Base-by-base conservation (phyloP, 2,797 vertebrate genomes). In the Coreius guichenoti region DNA sequence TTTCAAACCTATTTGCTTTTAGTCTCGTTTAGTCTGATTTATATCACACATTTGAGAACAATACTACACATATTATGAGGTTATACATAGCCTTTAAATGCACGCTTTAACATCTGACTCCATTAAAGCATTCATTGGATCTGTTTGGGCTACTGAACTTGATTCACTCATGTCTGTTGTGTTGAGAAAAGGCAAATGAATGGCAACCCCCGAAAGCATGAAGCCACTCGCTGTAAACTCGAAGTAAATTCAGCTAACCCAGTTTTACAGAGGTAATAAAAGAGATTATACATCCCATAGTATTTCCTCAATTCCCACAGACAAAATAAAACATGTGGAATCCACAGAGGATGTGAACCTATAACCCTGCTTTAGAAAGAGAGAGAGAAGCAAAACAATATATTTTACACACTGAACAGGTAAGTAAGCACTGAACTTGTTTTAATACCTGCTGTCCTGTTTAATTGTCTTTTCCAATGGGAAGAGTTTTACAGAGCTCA, bases 211-310 rank as follows among this genome's bases (percentile, higher is more conserved):
- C 26, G 14, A 77, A 77, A 79, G 49, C n/a, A 70, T 8, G 29
- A 72, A 79, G 56, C 23, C 39, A 26, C 56, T 63, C 12, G 68
- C 67, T 65, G 68, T 63, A 61, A 61, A 84, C 61, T 67, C 11
- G 2, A 63, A 49, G 45, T 58, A 39, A 39, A 61, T 82, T 31
- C 58, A 67, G 33, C 63, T 17, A 70, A 79, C 51, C 39, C 51
- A 51, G 74, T 56, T 70, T 68, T 84, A 84, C 31, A 69, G 39
- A 80, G 26, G 76, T 84, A 79, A 47, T 72, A 70, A 72, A 84
- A 69, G n/a, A 84, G 36, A 78, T 39, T 61, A 65, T 67, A 73
- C 68, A 45, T 69, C 39, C 54, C 54, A 49, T 33, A 63, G 83
- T 36, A 79, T 79, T 69, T 84, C 51, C 51, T 70, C 9, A 72